Evolutionary conservation across 2,113 vertebrate species (phyloP), one percentile per base, ranked within the genome.

Genomic region (Myiopsitta monachus): DNA sequence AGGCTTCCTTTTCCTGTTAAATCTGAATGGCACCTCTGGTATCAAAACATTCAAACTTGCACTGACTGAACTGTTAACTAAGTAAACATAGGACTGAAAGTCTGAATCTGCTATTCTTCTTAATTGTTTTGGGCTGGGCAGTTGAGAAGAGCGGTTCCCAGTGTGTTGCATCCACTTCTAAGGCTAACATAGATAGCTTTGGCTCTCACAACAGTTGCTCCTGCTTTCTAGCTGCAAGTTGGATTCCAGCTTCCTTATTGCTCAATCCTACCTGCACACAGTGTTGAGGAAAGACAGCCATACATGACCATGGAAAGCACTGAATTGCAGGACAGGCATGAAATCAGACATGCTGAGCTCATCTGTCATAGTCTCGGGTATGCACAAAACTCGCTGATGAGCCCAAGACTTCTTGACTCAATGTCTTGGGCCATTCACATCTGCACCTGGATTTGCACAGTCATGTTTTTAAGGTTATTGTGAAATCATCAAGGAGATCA

Each of bases 141-240:
- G 44, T 47, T 87, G 79, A 62, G 73, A 84, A 77, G 31, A 87
- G 62, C 87, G 64, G 61, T 51, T 63, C 69, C 66, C 14, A 17
- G 8, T 36, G 22, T 26, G 9, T 38, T 51, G 47, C 57, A 68
- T 76, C 62, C 46, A 77, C 33, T 75, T 63, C 23, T 36, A 51
- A 74, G 62, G 44, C 76, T 91, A 72, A 90, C 78, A 28, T 2
- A 68, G 52, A 30, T 14, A 44, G 80, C 88, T 95, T 75, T 95
- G 77, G 38, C 88, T 94, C 31, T 80, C 36, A 6, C 21, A 73
- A 7, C 88, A 92, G 61, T 33, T 68, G 69, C 70, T 94, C 43
- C 66, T 95, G 77, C 91, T 88, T 92, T 64, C 55, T 76, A 70
- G 72, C 80, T 72, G 73, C 51, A 30, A 38, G 73, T 24, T 80